Evolutionary conservation across 1,140 invertebrate genomes (phyloP).

Genomic region (Pseudomyrmex concolor): DNA sequence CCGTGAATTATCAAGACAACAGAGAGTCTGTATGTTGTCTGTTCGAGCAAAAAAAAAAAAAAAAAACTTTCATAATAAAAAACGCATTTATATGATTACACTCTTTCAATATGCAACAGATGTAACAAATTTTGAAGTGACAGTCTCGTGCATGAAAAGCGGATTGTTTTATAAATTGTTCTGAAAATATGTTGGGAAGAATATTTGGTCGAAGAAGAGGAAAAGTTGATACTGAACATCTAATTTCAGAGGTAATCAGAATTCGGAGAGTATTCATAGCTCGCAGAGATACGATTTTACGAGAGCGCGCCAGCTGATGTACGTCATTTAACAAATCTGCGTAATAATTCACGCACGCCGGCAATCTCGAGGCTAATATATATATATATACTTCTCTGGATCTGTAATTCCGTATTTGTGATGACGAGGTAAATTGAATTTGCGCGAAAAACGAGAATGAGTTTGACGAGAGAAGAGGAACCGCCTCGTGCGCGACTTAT

Average conservation of each 20-base stretch:
- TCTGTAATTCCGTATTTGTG: conserved; percentile 44
- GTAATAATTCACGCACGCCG: conserved; percentile 44
- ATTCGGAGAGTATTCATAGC: not conserved
- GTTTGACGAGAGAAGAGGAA: conserved; percentile 46
- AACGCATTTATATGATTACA: too few species aligned
- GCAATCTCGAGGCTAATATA: conserved; percentile 9
- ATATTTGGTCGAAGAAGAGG: not conserved
- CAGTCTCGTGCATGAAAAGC: too few species aligned
- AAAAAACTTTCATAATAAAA: too few species aligned
- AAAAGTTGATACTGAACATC: not conserved
- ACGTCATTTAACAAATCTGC: conserved; percentile 46
- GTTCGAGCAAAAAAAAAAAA: not conserved
- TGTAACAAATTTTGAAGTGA: too few species aligned
- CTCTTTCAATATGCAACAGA: too few species aligned
- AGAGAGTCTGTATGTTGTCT: not conserved
- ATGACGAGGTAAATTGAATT: conserved; percentile 52
- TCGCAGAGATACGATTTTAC: conserved; percentile 37
- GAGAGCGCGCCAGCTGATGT: conserved; percentile 25
- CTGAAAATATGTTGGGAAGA: not conserved
- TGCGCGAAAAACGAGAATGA: conserved; percentile 3
- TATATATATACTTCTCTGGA: conserved; percentile 17
- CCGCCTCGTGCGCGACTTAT: conserved; percentile 34
- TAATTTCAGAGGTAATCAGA: not conserved
- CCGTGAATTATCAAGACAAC: not conserved
- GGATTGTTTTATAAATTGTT: not conserved